A percentile compares a stretch with the other conserved stretches of the same genome.
Conservation (phyloP, 2,888 invertebrate species). For the Parnassius glacialis region DNA sequence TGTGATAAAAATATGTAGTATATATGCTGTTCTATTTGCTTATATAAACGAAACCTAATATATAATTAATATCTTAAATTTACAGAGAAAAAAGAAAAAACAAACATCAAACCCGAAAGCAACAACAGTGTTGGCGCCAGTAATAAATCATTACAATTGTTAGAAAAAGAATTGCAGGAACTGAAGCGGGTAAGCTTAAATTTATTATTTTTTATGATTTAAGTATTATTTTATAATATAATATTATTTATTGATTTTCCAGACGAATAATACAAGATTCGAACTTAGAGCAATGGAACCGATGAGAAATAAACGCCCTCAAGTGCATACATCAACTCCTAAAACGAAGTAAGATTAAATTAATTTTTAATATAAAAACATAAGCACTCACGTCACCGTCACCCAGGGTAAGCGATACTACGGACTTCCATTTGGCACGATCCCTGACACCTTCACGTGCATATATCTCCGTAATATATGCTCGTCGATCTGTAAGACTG, state of each 20-base stretch:
- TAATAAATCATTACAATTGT: constrained; percentile 70
- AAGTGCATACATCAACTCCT: constrained; percentile 65
- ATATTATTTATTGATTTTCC: constrained; percentile 13
- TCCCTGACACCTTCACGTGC: too few relatives aligned
- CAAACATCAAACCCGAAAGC: constrained; percentile 48
- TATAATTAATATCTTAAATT: constrained; percentile 9
- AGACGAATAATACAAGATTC: constrained; percentile 63
- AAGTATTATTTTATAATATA: not conserved
- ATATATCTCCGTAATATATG: too few relatives aligned
- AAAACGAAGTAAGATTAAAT: constrained; percentile 51
- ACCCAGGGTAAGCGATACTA: too few relatives aligned
- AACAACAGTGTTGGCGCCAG: constrained; percentile 52
- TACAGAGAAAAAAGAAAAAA: constrained; percentile 50
- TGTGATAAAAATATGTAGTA: not conserved
- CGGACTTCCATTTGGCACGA: too few relatives aligned
- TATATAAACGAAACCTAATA: not conserved
- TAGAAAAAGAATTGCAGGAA: constrained; percentile 82
- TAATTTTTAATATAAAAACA: constrained; percentile 9
- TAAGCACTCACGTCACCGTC: too few relatives aligned
- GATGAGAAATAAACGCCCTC: constrained; percentile 49
- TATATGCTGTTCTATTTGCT: not conserved
- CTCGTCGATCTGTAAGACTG: too few relatives aligned
- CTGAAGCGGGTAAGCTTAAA: constrained; percentile 70
- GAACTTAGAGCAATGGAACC: constrained; percentile 44
- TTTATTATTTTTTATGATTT: not conserved